Evolutionary conservation across 2,797 vertebrate genomes (phyloP).

Genomic region (Lophius americanus): DNA sequence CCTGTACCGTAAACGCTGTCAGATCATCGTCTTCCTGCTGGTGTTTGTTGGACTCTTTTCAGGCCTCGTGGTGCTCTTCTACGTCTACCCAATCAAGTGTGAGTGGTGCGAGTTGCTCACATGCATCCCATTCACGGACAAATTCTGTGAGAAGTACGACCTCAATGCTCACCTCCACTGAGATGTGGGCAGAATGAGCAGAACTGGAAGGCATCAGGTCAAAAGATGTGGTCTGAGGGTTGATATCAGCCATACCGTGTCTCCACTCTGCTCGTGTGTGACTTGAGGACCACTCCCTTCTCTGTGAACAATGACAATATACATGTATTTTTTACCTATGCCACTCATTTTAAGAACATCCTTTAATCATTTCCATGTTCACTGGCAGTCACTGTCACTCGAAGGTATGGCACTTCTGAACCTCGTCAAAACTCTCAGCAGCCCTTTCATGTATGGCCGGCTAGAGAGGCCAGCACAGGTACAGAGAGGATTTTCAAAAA

Average conservation of each 20-base stretch:
- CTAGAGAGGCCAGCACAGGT: conserved; percentile 75
- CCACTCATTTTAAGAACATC: conserved; percentile 62
- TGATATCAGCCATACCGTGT: conserved; percentile 34
- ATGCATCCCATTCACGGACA: conserved; percentile 99
- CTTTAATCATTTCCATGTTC: conserved; percentile 56
- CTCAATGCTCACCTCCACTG: conserved; percentile 97
- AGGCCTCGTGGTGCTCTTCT: conserved; percentile 95
- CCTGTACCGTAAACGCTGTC: conserved; percentile 96
- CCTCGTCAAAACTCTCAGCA: conserved; percentile 56
- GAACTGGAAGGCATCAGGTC: conserved; percentile 44
- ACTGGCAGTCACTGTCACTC: conserved; percentile 59
- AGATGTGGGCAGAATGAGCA: conserved; percentile 47
- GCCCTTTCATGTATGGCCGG: conserved; percentile 62
- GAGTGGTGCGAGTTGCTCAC: conserved; percentile 98
- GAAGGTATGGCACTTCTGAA: conserved; percentile 62
- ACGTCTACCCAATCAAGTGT: conserved; percentile 94
- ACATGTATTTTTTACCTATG: conserved; percentile 75
- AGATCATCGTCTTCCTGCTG: conserved; percentile 94
- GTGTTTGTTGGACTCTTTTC: conserved; percentile 95
- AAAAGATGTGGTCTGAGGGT: conserved; percentile 33
- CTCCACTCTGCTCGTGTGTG: conserved; percentile 33
- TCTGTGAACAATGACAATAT: conserved; percentile 72
- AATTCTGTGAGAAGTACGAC: conserved; percentile 99
- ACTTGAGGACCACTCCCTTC: conserved; percentile 38
- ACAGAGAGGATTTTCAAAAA: conserved; percentile 58